Base-by-base conservation (phyloP, 1,140 invertebrate species). In the Papilio helenus region DNA sequence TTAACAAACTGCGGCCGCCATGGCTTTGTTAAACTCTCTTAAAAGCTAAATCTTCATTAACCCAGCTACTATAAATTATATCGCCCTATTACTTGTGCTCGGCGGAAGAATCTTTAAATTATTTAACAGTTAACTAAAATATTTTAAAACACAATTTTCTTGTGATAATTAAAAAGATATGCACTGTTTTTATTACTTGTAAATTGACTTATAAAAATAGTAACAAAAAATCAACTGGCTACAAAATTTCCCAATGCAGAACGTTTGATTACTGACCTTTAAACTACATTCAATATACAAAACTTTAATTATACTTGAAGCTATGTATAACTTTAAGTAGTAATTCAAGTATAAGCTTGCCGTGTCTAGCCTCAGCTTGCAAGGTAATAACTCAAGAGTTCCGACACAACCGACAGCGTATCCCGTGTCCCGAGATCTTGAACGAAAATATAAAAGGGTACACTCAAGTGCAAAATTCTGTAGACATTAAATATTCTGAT, bases 21-120 rank as follows among this genome's bases (percentile, higher is more conserved):
- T 71, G 82, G 82, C 84, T 88, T 88, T 86, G 83, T 87, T 83
- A 72, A 80, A 42, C 20, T 20, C 42, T 39, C 44, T 20, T 74
- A 49, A 44, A 9, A 88, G 86, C 87, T 91, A 91, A 92, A 91
- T 93, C 92, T 93, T 93, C 92, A 91, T 93, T 91, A 92, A 79
- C 80, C 78, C 39, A 79, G 46, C 68, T 29, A 76, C 86, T 80
- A 88, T 92, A 91, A 87, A 90, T 90, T 87, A 74, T 74, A 82
- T 85, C 81, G 85, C 81, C 68, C 72, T 76, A 91, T n/a, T 46
- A 0, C 14, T 14, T 46, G 51, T 26, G 23, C 58, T 23, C 23
- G 23, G 18, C 12, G 23, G 26, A 61, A 26, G 58, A 61, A 61
- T 61, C 23, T 61, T 29, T 61, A 61, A 26, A 55, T 39, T 58